A percentile compares a stretch with the other conserved stretches of the same genome.
phyloP scores from a whole-genome alignment of 2,888 invertebrate genomes.

The Galerucella calmariensis region DNA sequence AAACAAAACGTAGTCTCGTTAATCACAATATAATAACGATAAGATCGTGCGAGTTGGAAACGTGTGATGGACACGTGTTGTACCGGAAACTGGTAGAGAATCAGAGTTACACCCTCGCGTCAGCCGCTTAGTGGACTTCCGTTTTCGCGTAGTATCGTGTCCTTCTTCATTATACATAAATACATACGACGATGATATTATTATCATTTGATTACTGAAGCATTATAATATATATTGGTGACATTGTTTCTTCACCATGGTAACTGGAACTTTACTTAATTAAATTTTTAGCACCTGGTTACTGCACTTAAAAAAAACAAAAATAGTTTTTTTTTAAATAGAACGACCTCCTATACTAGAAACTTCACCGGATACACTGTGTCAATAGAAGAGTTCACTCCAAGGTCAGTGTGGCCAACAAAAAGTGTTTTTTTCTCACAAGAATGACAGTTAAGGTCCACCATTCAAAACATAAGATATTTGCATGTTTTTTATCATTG shows the following conservation, averaged over 20 bases:
- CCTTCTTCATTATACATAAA: slow-evolving; percentile 51
- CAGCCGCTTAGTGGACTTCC: slow-evolving; percentile 60
- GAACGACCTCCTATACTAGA: too few species aligned
- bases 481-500: too few species aligned
- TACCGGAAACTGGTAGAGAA: slow-evolving; percentile 57
- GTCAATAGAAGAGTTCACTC: too few species aligned
- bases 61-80: slow-evolving; percentile 57
- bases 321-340: too few species aligned
- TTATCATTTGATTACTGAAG: slow-evolving; percentile 49
- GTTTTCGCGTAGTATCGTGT: slow-evolving; percentile 52
- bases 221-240: slow-evolving; percentile 36
- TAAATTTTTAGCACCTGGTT: too few species aligned
- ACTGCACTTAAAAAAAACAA: too few species aligned
- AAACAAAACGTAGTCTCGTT: slow-evolving; percentile 29
- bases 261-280: slow-evolving; percentile 33
- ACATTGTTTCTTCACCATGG: slow-evolving; percentile 46
- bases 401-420: too few species aligned
- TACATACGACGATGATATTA: slow-evolving; percentile 39
- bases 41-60: slow-evolving; percentile 50
- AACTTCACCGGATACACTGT: too few species aligned
- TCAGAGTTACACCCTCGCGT: slow-evolving; percentile 54
- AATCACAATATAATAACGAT: slow-evolving; percentile 34
- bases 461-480: too few species aligned
- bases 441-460: too few species aligned
- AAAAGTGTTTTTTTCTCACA: too few species aligned